These are phyloP conservation scores for Hymenopus coronatus DNA, from an alignment of 2,888 invertebrate genomes.

Conservation along the genomic window DNA sequence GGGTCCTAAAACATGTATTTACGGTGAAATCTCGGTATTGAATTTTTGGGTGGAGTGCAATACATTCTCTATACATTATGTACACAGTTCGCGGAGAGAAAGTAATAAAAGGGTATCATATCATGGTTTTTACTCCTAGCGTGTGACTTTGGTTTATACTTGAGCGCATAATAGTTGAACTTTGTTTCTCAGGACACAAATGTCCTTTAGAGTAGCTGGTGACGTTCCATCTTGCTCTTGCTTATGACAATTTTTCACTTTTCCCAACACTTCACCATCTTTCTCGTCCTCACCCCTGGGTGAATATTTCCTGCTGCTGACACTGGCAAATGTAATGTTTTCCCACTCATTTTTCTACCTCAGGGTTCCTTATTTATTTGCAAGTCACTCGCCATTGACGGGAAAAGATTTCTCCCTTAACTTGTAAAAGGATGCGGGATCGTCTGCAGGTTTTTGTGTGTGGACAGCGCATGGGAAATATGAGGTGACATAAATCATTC, in stretches of 20 bases:
- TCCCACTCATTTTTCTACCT: slow-evolving; percentile 13
- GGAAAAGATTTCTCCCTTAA: slow-evolving; percentile 12
- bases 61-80: too few relatives aligned
- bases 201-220: not conserved
- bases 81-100: too few relatives aligned
- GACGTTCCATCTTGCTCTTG: not conserved
- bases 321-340: slow-evolving; percentile 19
- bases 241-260: slow-evolving; percentile 15
- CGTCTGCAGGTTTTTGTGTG: slow-evolving; percentile 2
- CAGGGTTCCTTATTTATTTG: slow-evolving; percentile 12
- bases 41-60: too few relatives aligned
- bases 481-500: not conserved
- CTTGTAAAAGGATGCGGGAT: not conserved
- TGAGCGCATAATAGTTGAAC: too few relatives aligned
- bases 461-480: not conserved
- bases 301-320: slow-evolving; percentile 18
- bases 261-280: not conserved
- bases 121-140: too few relatives aligned
- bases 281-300: not conserved
- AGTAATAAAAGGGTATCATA: too few relatives aligned
- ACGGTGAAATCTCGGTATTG: too few relatives aligned
- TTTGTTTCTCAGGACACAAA: too few relatives aligned
- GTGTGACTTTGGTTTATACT: too few relatives aligned
- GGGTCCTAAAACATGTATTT: too few relatives aligned
- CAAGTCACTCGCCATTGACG: slow-evolving; percentile 15